Evolutionary conservation across 2,113 vertebrate species (phyloP).

Genomic region (Ramphastos sulfuratus): DNA sequence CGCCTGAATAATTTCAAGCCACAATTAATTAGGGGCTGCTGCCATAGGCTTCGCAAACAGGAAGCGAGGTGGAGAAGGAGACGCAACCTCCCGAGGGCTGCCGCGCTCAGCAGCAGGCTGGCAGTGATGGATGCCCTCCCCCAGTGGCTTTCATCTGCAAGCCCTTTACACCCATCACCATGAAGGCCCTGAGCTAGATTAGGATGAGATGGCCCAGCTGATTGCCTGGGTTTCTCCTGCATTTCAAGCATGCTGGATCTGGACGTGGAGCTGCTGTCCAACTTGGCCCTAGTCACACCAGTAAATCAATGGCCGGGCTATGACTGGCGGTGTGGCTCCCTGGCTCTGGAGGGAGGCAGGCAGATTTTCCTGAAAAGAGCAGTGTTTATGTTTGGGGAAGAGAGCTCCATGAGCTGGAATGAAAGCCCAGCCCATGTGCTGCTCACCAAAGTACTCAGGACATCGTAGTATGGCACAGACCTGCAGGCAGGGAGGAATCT

Average conservation of each 20-base stretch:
- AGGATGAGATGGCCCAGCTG: constrained; percentile 52
- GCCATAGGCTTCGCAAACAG: constrained; percentile 39
- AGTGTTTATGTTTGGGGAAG: constrained; percentile 47
- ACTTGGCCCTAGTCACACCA: constrained; percentile 52
- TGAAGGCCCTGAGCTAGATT: background rate
- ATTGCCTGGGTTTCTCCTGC: constrained; percentile 30
- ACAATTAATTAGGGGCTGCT: constrained; percentile 51
- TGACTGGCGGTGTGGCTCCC: constrained; percentile 19
- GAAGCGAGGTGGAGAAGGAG: constrained; percentile 3
- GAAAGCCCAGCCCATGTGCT: background rate
- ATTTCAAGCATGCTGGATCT: constrained; percentile 46
- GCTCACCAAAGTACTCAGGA: background rate
- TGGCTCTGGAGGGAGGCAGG: constrained; percentile 41
- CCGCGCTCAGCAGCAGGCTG: background rate
- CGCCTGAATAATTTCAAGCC: constrained; percentile 50
- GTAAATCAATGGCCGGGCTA: constrained; percentile 58
- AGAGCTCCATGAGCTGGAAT: background rate
- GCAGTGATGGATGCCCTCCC: constrained; percentile 47
- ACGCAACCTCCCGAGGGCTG: background rate
- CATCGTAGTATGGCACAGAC: background rate
- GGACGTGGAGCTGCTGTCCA: background rate
- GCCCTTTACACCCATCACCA: background rate
- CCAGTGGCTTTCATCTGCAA: constrained; percentile 30
- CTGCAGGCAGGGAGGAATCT: background rate
- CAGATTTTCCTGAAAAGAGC: constrained; percentile 65